Evolutionary conservation across 2,113 vertebrate genomes (phyloP), one percentile per base, ranked within the genome.

Genomic region (Pangasianodon gigas): DNA sequence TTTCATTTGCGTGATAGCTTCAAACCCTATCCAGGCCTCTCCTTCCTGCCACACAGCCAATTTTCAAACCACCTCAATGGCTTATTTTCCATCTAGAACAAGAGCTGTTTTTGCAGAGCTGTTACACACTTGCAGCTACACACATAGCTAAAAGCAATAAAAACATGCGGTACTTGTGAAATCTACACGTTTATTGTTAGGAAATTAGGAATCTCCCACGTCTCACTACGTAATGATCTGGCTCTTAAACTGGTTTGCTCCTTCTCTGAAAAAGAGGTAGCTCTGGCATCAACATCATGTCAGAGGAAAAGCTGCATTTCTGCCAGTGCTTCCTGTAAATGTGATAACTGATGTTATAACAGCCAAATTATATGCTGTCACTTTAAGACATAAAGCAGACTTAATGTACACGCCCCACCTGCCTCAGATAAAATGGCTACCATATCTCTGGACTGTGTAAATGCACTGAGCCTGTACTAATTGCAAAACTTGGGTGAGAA

Each of bases 71-170:
- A 60, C 86, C 80, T 71, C 80, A 41, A 75, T 6, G 16, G 75
- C 88, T 91, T 67, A 92, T 93, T 92, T 91, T 91, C 86, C 62
- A 87, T 75, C 88, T 29, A 80, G 91, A 95, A 96, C 94, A 95
- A 95, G 94, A 95, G 92, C 84, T 75, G 95, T 95, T 95, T 96
- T 95, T 93, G 96, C 92, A 94, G 94, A 94, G 91, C 92, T 90
- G 92, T 91, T 93, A 92, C 93, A 93, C 88, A 79, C 87, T 89
- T 88, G 88, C 32, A 44, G 46, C 88, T 81, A 88, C 71, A 65
- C 79, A 54, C 77, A 65, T 58, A 37, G 14, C 46, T 44, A 87
- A 32, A 77, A 85, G 18, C 65, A 86, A 24, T 11, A 83, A 56
- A 56, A 37, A 84, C 54, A 84, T 44, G 13, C 56, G 44, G 21